phyloP scores from a whole-genome alignment of 2,888 invertebrate genomes.

The Pollenia labialis region DNA sequence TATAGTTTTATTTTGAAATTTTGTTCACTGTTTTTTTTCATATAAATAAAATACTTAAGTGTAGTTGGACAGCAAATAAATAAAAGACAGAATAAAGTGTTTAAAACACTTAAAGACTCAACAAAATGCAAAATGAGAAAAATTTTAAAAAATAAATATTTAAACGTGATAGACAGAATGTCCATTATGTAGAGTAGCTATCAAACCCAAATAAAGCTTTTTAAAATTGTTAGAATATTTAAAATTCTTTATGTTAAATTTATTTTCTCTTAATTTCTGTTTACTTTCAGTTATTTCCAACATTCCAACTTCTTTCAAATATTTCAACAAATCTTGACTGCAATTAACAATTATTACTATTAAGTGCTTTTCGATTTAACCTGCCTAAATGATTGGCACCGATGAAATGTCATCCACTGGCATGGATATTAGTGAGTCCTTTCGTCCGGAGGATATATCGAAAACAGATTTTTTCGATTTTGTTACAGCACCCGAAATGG shows the following conservation, averaged over 20 bases:
- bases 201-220: neutral
- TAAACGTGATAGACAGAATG: constrained; percentile 45
- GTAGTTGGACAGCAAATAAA: constrained; percentile 52
- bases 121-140: neutral
- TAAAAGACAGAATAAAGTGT: constrained; percentile 50
- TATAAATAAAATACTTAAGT: constrained; percentile 47
- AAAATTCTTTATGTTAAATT: neutral
- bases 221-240: neutral
- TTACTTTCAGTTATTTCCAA: constrained; percentile 5
- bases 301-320: neutral
- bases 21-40: constrained; percentile 22
- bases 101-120: constrained; percentile 41
- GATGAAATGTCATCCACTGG: constrained; percentile 84
- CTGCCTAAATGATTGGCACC: constrained; percentile 82
- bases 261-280: neutral
- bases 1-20: constrained; percentile 74
- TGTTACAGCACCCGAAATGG: constrained; percentile 91
- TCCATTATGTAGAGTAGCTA: constrained; percentile 51
- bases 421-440: constrained; percentile 94
- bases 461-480: constrained; percentile 96
- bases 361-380: neutral
- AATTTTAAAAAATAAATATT: neutral
- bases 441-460: constrained; percentile 91
- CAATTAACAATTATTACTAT: neutral
- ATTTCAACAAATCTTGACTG: neutral